These are phyloP conservation scores for Bathynomus jamesi DNA, from an alignment of 1,140 invertebrate genomes.

Conservation along the genomic window DNA sequence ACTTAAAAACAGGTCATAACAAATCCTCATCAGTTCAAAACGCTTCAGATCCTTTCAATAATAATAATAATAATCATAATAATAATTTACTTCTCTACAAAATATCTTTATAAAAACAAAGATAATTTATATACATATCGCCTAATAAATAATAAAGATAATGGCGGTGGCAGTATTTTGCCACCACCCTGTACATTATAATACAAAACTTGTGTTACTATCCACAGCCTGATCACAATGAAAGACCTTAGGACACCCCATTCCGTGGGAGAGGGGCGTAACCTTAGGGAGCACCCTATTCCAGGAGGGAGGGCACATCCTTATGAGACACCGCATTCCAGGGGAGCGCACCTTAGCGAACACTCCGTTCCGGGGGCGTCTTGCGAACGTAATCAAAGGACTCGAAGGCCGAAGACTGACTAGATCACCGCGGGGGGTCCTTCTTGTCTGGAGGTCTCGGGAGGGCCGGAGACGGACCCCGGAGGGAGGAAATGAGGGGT, in stretches of 20 bases:
- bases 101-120: too few relatives aligned
- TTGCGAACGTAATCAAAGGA: neutral
- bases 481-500: neutral
- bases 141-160: too few relatives aligned
- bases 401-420: neutral
- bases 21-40: too few relatives aligned
- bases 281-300: neutral
- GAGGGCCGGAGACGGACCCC: neutral
- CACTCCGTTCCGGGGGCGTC: neutral
- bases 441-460: constrained; percentile 6
- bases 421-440: constrained; percentile 7
- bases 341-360: neutral
- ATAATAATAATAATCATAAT: too few relatives aligned
- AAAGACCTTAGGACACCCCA: neutral
- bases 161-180: too few relatives aligned
- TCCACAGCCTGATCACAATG: neutral
- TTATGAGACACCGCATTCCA: neutral
- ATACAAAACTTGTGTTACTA: neutral
- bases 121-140: too few relatives aligned
- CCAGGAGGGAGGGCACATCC: neutral
- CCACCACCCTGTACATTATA: too few relatives aligned
- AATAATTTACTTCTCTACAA: too few relatives aligned
- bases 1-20: too few relatives aligned
- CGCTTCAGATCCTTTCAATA: too few relatives aligned
- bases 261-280: neutral